These are phyloP conservation scores for Lepidostoma basale DNA, from an alignment of 1,140 invertebrate genomes.

Conservation along the genomic window DNA sequence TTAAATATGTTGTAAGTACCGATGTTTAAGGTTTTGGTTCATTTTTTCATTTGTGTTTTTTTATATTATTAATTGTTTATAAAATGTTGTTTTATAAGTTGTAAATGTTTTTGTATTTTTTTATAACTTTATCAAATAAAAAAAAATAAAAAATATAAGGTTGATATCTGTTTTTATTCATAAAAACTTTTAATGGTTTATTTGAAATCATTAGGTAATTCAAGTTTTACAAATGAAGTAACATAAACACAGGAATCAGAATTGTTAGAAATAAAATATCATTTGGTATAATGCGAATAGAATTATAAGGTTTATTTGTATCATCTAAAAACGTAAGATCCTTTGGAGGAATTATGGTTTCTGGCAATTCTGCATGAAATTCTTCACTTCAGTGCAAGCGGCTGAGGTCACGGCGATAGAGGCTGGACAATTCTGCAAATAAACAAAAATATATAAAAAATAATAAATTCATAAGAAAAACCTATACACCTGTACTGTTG, in stretches of 20 bases:
- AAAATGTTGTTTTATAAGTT: not conserved
- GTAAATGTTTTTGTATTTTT: not conserved
- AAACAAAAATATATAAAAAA: not conserved
- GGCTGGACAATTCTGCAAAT: conserved; percentile 17
- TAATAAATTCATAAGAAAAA: not conserved
- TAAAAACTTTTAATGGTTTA: not conserved
- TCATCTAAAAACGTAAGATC: not conserved
- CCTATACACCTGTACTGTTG: too few species aligned
- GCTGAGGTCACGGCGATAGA: not conserved
- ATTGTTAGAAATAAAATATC: not conserved
- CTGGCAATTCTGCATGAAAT: not conserved
- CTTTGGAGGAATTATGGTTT: not conserved
- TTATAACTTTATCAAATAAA: not conserved
- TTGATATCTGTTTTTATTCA: not conserved
- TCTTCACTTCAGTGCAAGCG: not conserved
- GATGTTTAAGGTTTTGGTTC: not conserved
- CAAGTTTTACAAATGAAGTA: not conserved
- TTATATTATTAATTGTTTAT: not conserved
- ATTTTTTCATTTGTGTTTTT: not conserved
- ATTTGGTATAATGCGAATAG: not conserved
- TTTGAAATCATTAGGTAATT: not conserved
- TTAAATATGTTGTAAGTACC: not conserved
- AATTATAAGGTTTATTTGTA: not conserved
- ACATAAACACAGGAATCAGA: not conserved
- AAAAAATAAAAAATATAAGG: not conserved